These are phyloP conservation scores for Oscheius sp. DNA, from an alignment of 1,140 invertebrate genomes.

Conservation along the genomic window DNA sequence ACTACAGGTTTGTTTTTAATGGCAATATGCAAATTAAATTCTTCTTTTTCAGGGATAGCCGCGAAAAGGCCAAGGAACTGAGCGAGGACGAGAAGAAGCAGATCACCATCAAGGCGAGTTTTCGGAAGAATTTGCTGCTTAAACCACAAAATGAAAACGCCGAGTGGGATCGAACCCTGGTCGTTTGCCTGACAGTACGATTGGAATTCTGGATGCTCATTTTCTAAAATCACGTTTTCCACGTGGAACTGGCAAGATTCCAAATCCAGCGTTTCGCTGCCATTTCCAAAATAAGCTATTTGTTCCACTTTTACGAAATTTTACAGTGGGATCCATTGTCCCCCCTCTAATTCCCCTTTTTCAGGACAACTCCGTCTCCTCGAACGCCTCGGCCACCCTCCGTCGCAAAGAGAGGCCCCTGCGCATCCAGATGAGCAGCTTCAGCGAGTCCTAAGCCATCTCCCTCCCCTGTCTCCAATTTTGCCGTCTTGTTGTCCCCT, in stretches of 20 bases:
- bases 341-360: not conserved
- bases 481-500: too few species aligned
- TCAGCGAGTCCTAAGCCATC: constrained; percentile 24
- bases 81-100: constrained; percentile 33
- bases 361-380: not conserved
- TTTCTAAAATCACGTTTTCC: not conserved
- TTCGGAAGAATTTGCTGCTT: not conserved
- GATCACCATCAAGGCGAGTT: constrained; percentile 25
- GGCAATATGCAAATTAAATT: not conserved
- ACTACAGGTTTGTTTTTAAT: constrained; percentile 30
- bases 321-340: not conserved
- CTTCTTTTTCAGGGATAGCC: constrained; percentile 24
- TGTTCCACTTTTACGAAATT: not conserved
- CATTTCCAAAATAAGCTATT: not conserved
- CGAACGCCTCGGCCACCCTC: not conserved
- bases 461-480: too few species aligned
- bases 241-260: not conserved
- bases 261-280: not conserved
- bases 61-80: constrained; percentile 22
- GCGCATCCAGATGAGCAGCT: constrained; percentile 33
- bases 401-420: constrained; percentile 31
- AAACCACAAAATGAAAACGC: not conserved
- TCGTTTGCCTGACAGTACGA: not conserved
- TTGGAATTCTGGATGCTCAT: not conserved
- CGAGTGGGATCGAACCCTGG: too few species aligned